phyloP scores from a whole-genome alignment of 2,888 invertebrate species.

The Pollenia amentaria region DNA sequence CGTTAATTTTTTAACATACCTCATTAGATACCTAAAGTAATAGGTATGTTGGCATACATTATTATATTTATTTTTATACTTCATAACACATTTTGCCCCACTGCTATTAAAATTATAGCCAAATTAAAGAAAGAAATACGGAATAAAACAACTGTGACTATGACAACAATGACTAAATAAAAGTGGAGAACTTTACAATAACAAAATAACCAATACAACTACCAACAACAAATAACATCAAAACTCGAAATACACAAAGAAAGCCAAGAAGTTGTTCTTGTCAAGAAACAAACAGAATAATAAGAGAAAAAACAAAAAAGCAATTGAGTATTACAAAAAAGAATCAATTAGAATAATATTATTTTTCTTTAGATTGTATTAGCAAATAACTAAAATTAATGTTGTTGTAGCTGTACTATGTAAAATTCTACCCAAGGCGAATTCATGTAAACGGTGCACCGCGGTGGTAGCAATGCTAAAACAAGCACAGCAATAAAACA shows the following conservation, averaged over 20 bases:
- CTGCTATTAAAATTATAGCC: slow-evolving; percentile 37
- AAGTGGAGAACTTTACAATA: slow-evolving; percentile 14
- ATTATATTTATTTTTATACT: neutral
- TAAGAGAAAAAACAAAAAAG: neutral
- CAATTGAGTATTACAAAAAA: neutral
- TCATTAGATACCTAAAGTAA: no score
- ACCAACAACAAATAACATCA: slow-evolving; percentile 14
- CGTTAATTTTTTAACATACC: no score
- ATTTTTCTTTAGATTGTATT: no score
- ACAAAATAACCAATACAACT: slow-evolving; percentile 35
- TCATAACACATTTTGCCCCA: slow-evolving; percentile 11
- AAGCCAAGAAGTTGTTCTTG: neutral
- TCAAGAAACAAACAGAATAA: neutral
- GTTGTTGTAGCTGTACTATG: no score
- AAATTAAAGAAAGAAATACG: slow-evolving; percentile 17
- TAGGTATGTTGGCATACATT: no score
- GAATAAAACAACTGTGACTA: slow-evolving; percentile 25
- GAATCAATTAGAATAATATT: neutral
- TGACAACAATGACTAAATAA: slow-evolving; percentile 41
- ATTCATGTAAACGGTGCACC: no score
- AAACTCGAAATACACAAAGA: neutral
- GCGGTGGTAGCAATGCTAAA: no score
- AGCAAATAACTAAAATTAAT: no score
- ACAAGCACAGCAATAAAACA: no score
- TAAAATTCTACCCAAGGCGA: no score